Evolutionary conservation across 2,888 invertebrate genomes (phyloP), one percentile per base, ranked within the genome.

Genomic region (Stenurella melanura): DNA sequence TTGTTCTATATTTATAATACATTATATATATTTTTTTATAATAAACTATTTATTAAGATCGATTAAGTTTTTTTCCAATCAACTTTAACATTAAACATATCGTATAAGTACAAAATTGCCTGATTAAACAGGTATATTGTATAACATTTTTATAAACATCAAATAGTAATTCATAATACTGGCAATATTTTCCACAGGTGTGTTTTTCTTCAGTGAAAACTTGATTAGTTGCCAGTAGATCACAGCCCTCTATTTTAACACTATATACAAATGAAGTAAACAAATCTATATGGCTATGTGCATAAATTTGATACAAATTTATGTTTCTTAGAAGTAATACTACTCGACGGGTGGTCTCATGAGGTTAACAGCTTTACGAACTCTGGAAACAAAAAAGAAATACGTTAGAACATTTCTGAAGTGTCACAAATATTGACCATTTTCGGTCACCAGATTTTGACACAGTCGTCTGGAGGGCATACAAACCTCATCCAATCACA

Each of bases 291-390:
- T 9, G 42, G 19, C 42, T 64, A 38, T 60, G 17, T n/a, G 30
- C 63, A 72, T 63, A 63, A 72, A 72, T 72, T 72, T 72, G 72
- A 72, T 72, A 63, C 72, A 72, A 72, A 72, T 72, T 72, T 63
- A 72, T 63, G 63, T 15, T 63, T 17, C 42, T 42, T 19, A 60
- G 15, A 30, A 70, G 34, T 58, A 26, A 11, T 69, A 34, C 57
- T 58, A 17, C 69, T 30, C 0, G 9, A 54, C 19, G n/a, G 9
- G 18, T 17, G 17, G 21, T 15, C 61, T 80, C 77, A 79, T 3
- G 79, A 80, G 21, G 76, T 77, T 74, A 83, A 60, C 64, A 83
- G 61, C 66, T 81, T 81, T 6, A 78, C 75, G 56, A 83, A 83
- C 74, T 83, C 83, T 83, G 80, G 54, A 82, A 79, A 61, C 30